Evolutionary conservation across 2,113 vertebrate genomes (phyloP).

Genomic region (Cyanoliseus patagonus): DNA sequence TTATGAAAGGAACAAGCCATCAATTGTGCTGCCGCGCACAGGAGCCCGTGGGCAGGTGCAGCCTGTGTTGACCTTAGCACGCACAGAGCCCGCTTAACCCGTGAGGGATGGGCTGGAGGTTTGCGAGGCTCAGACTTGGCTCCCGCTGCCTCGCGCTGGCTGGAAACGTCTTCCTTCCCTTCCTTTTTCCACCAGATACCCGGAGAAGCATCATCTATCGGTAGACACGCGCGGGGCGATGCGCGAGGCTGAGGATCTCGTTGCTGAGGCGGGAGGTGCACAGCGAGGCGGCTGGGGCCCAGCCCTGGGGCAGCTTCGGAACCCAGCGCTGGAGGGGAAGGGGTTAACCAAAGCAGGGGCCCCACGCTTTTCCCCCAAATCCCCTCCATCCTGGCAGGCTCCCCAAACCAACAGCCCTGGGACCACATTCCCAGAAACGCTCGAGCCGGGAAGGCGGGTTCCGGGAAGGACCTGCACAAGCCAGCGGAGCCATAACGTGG

Average conservation of each 20-base stretch:
- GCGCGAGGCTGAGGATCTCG: accelerated
- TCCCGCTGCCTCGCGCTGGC: background rate
- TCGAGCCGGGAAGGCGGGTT: conserved; percentile 66
- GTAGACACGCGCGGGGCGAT: accelerated
- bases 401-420: conserved; percentile 69
- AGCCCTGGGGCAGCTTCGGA: accelerated
- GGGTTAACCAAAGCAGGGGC: conserved; percentile 45
- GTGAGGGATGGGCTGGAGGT: background rate
- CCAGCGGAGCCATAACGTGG: conserved; percentile 24
- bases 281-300: accelerated
- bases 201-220: background rate
- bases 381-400: conserved; percentile 68
- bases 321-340: background rate
- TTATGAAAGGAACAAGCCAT: conserved; percentile 76
- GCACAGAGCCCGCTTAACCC: conserved; percentile 57
- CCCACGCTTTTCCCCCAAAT: conserved; percentile 49
- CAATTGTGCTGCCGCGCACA: conserved; percentile 75
- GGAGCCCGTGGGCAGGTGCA: conserved; percentile 72
- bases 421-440: conserved; percentile 62
- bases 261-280: accelerated
- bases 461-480: conserved; percentile 66
- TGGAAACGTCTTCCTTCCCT: background rate
- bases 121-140: background rate
- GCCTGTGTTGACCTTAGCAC: conserved; percentile 68
- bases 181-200: background rate